Evolutionary conservation across 2,797 vertebrate genomes (phyloP).

Genomic region (Ciconia nigra): DNA sequence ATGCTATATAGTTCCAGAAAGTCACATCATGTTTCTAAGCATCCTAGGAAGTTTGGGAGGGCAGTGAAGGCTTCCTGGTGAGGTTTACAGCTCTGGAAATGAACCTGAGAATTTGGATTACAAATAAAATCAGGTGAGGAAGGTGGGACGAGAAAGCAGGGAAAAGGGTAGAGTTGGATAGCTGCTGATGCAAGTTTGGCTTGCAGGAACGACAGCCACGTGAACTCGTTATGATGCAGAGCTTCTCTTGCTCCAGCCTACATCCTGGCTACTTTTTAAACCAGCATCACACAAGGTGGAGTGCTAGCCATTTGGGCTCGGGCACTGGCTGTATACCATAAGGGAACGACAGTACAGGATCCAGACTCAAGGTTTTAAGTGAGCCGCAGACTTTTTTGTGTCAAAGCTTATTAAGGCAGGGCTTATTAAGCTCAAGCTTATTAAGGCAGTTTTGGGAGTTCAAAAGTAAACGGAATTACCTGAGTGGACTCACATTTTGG

Average conservation of each 20-base stretch:
- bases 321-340: fast-evolving
- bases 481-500: background rate
- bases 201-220: background rate
- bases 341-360: background rate
- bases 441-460: background rate
- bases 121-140: background rate
- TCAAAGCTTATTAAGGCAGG: background rate
- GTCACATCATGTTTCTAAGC: background rate
- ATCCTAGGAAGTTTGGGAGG: background rate
- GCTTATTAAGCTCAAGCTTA: background rate
- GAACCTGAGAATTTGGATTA: background rate
- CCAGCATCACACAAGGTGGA: background rate
- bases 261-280: background rate
- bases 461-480: background rate
- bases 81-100: background rate
- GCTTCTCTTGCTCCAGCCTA: background rate
- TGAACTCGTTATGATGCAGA: background rate
- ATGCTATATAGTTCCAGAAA: background rate
- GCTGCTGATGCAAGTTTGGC: background rate
- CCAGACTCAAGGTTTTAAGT: background rate
- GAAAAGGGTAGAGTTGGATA: background rate
- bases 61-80: background rate
- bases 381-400: background rate
- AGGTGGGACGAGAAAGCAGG: background rate
- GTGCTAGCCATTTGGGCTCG: background rate